Base-by-base conservation (phyloP, 1,140 invertebrate genomes). In the Stegodyphus dumicola region DNA sequence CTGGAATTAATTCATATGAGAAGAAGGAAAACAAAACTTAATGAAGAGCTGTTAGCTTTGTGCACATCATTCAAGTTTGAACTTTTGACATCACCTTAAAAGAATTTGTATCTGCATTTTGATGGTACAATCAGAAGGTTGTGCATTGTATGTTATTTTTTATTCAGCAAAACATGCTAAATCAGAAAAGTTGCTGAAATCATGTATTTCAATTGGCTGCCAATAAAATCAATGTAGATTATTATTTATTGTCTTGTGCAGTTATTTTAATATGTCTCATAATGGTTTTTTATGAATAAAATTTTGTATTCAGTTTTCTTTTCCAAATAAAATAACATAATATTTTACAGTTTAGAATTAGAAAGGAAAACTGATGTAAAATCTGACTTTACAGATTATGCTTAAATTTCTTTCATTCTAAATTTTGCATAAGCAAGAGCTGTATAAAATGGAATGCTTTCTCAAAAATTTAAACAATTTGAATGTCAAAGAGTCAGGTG, bases 191-290 rank as follows among this genome's bases (percentile, higher is more conserved):
- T 9, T 85, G 81, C 81, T 77, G 81, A 85, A 76, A 48, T 85
- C 65, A 76, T 85, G 73, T 85, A 85, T 85, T 85, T 33, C 73
- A 85, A 85, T 76, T 85, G 52, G 74, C 81, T 85, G 81, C 81
- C 81, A 85, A 85, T 85, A 85, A 85, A 85, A 69, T 77, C 18
- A 66, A 70, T 85, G 81, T 85, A 85, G 81, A 85, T 85, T 85
- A 76, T 85, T 70, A 75, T 74, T 15, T 10, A 60, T 10, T 60
- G 56, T 15, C 56, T 60, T 60, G 3, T 33, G 33, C 33, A 33
- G 33, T 33, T 33, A 33, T 33, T 33, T 33, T 33, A 33, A 3
- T 33, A 3, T 33, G 33, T 33, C 33, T 33, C 3, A 33, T n/a
- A 33, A 33, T 33, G 3, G 1, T 33, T 33, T 33, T 33, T 33